Percentiles rank a stretch among this genome's conserved stretches.
Evolutionary conservation across 2,888 invertebrate species (phyloP).

Genomic region (Agriopis marginaria): DNA sequence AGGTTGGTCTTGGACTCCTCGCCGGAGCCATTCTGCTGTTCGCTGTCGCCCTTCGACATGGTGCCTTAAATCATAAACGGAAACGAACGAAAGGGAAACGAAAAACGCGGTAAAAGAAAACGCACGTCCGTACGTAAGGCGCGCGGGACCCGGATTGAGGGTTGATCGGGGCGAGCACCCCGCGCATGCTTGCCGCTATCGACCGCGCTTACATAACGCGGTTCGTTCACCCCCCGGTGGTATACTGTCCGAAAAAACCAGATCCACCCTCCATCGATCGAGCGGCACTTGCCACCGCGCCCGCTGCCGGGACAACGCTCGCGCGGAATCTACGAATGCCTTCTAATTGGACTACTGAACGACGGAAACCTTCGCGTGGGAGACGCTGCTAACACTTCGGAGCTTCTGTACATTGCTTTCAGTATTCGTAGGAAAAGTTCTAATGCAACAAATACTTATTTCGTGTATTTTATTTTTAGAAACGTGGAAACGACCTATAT

Average conservation of each 20-base stretch:
- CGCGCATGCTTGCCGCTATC: slow-evolving; percentile 75
- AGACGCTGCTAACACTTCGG: neutral
- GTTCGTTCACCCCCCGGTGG: slow-evolving; percentile 84
- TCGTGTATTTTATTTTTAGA: neutral
- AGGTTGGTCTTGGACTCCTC: slow-evolving; percentile 99
- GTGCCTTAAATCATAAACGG: slow-evolving; percentile 87
- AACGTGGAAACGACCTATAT: neutral
- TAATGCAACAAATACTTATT: neutral
- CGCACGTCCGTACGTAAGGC: slow-evolving; percentile 81
- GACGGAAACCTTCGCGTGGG: neutral
- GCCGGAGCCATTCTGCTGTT: slow-evolving; percentile 94
- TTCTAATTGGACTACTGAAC: slow-evolving; percentile 39
- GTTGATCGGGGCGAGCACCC: slow-evolving; percentile 43
- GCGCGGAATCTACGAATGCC: slow-evolving; percentile 29
- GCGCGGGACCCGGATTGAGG: slow-evolving; percentile 82
- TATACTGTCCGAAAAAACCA: slow-evolving; percentile 86
- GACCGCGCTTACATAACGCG: slow-evolving; percentile 80
- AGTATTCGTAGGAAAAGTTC: neutral
- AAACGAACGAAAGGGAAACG: slow-evolving; percentile 86
- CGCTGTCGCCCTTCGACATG: slow-evolving; percentile 95
- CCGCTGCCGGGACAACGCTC: slow-evolving; percentile 41
- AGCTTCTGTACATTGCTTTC: neutral
- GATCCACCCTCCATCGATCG: slow-evolving; percentile 79
- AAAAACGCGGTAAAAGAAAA: slow-evolving; percentile 86
- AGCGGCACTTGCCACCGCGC: slow-evolving; percentile 41